Evolutionary conservation across 2,888 invertebrate species (phyloP), one percentile per base, ranked within the genome.

Genomic region (Stegophylla sp.): DNA sequence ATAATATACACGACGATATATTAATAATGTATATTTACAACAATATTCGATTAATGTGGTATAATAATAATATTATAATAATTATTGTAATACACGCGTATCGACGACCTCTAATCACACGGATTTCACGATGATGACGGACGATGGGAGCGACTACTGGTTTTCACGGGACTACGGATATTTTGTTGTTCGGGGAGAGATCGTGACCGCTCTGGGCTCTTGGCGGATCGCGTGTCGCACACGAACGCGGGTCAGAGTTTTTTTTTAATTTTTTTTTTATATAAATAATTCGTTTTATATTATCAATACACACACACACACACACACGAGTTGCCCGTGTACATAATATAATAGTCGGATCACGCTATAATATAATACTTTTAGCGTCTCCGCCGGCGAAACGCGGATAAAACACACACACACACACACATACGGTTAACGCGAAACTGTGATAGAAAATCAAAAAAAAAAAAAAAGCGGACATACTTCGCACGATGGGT

Each of bases 91-190:
- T n/a, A n/a, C n/a, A n/a, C n/a, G n/a, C n/a, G 23, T 51, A 64
- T 75, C 51, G 75, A 64, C 75, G n/a, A n/a, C n/a, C n/a, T n/a
- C 75, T 75, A 63, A 74, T 74, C 63, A 23, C 63, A 23, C 15
- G 3, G 72, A 73, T 59, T 45, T 66, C 17, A 59, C 4, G 17
- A 28, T 20, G 48, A 63, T 41, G 59, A 61, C 61, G 79, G 71
- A 63, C 51, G 59, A 61, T 71, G 79, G 71, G 79, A 79, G 79
- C 71, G 61, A 79, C 79, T 79, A 69, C 79, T 79, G 79, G 79
- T 79, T 79, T 79, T 71, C 23, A 79, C 61, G 61, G 61, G 15
- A 20, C 48, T 61, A 61, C 63, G 69, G 79, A 64, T 71, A 48
- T 69, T 77, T 71, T 26, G n/a, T n/a, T n/a, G n/a, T n/a, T n/a